Base-by-base conservation (phyloP, 2,113 vertebrate species). In the Myocastor coypus region DNA sequence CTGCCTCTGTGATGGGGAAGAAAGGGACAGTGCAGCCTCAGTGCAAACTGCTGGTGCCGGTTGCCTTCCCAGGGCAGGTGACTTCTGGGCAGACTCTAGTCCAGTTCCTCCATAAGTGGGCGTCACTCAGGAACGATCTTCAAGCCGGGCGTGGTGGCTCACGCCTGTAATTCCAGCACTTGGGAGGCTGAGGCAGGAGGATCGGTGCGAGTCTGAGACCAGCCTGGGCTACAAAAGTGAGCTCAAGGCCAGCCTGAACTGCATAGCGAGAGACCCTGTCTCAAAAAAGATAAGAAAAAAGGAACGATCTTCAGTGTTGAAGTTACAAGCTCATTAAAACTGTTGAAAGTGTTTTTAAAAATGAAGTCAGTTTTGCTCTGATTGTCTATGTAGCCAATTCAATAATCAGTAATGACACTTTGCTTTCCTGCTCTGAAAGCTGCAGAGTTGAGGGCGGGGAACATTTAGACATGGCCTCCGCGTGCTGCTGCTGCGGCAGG, bases 301-400 rank as follows among this genome's bases (percentile, higher is more conserved):
- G n/a, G n/a, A n/a, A n/a, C 93, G 85, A 85, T 87, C 95, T 22
- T 71, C 37, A 83, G 13, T 83, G 93, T 83, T 57, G 46, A 91
- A 93, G n/a, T 94, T 96, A 55, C 19, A 92, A 89, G 40, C 81
- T 92, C 92, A 94, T 91, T 83, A 73, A 61, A 89, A 85, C 5
- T 91, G 9, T 73, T 91, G 73, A 97, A 97, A 71, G n/a, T 57
- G 8, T 94, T 95, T 95, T 89, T 55, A 19, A 95, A 93, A 89
- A 80, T 95, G 61, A 63, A 94, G 78, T 92, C 46, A 92, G 32
- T 91, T 93, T 86, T 95, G 6, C 22, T 30, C 66, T 94, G 17
- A 91, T 97, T 96, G 10, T 82, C 68, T 95, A 55, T 73, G 93
- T 66, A 83, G 55, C 19, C 89, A 92, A 87, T 84, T 34, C 83